These are phyloP conservation scores for Ceramica pisi DNA, from an alignment of 2,888 invertebrate species.

Conservation along the genomic window DNA sequence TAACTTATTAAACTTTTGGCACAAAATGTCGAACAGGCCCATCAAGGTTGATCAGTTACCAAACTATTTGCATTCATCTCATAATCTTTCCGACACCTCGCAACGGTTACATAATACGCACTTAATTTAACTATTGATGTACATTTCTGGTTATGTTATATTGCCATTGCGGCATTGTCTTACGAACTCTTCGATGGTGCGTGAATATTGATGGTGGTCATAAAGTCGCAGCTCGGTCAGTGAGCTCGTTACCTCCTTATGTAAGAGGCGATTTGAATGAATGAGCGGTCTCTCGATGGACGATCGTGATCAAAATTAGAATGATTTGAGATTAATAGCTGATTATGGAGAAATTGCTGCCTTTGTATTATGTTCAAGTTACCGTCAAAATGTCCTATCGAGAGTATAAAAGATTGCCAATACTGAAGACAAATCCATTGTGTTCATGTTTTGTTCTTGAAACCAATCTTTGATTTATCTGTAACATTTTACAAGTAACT, in stretches of 20 bases:
- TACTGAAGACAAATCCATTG: background rate
- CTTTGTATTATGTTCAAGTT: conserved; percentile 22
- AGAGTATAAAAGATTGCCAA: background rate
- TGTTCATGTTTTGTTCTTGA: background rate
- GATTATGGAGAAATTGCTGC: conserved; percentile 35
- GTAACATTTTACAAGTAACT: too few relatives aligned
- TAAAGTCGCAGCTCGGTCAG: conserved; percentile 70
- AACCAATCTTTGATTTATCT: background rate
- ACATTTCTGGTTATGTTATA: conserved; percentile 59
- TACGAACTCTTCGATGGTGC: conserved; percentile 64
- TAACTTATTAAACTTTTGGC: conserved; percentile 17
- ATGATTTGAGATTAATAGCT: conserved; percentile 28
- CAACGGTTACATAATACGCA: conserved; percentile 48
- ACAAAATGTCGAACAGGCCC: conserved; percentile 8
- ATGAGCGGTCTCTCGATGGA: conserved; percentile 49
- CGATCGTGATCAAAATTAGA: conserved; percentile 54
- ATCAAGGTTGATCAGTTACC: conserved; percentile 42
- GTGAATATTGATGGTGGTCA: conserved; percentile 67
- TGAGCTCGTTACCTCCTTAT: conserved; percentile 64
- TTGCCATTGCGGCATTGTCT: conserved; percentile 55
- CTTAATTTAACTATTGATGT: conserved; percentile 39
- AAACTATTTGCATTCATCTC: conserved; percentile 35
- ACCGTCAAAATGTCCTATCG: background rate
- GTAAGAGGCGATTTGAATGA: conserved; percentile 67
- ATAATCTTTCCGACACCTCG: conserved; percentile 15